Base-by-base conservation (phyloP, 2,797 vertebrate genomes). In the Ceryle rudis region DNA sequence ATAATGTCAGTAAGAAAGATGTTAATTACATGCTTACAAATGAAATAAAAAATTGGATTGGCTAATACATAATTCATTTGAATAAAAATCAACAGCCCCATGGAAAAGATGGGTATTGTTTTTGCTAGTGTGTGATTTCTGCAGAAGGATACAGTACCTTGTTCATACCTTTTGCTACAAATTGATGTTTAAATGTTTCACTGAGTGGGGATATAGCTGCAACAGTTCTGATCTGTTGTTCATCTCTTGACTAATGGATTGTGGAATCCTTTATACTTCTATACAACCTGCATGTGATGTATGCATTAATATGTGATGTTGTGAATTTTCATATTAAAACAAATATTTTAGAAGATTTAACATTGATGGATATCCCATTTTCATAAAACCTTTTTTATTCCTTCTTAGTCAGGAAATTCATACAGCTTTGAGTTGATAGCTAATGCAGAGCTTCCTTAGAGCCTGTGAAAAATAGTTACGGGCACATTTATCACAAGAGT, bases 291-390 rank as follows among this genome's bases (percentile, higher is more conserved):
- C 12, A 5, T 8, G 29, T 39, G 29, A 20, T 6, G 1, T 22
- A 35, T 35, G 6, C 31, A 20, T 9, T 69, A 19, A 18, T 25
- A 7, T 0, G 1, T 9, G 29, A 28, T 19, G 13, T 0, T 64
- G 25, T 14, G 23, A 49, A 15, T 60, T 81, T 71, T 64, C 1
- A 8, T 33, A 3, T 21, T 17, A 5, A 23, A 69, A 25, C 11
- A 62, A 74, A 14, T 19, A 5, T 67, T 72, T 75, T 8, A 6
- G 60, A 46, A 28, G 20, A 14, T 10, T 58, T 41, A 18, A 2
- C 26, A 3, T 39, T 21, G 11, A 1, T 57, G n/a, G 23, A 1
- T 83, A 4, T 4, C 49, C 9, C 22, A 3, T 71, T 81, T 26
- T 75, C 21, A 17, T 21, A 6, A 21, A 33, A 37, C 2, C 2